Evolutionary conservation across 2,797 vertebrate genomes (phyloP).

Genomic region (Potorous gilbertii): DNA sequence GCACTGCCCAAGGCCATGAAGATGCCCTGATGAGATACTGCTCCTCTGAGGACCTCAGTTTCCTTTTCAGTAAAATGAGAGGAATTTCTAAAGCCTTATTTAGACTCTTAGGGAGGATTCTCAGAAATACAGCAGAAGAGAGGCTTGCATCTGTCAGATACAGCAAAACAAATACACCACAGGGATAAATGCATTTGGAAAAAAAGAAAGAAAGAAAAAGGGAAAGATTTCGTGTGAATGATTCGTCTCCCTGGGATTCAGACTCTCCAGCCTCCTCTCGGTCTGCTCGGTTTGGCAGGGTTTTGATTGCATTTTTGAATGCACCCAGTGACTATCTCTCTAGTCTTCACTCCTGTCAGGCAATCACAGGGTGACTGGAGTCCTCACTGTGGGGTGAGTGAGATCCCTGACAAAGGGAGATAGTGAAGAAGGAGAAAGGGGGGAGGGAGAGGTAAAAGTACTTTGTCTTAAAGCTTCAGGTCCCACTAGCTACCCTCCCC

Average conservation of each 20-base stretch:
- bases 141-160: neutral
- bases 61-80: neutral
- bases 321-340: constrained; percentile 20
- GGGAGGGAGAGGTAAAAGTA: neutral
- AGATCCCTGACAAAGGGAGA: neutral
- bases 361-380: neutral
- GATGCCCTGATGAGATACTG: neutral
- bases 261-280: neutral
- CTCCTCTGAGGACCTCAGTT: neutral
- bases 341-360: constrained; percentile 1
- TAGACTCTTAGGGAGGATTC: neutral
- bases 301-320: neutral
- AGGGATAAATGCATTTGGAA: neutral
- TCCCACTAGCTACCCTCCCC: neutral
- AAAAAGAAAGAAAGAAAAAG: neutral
- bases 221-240: neutral
- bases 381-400: neutral
- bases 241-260: neutral
- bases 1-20: too few relatives aligned
- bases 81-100: neutral
- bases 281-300: constrained; percentile 19
- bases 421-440: neutral
- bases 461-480: neutral
- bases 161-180: neutral
- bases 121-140: neutral